Conservation (phyloP, 2,888 invertebrate species). For the Chymomyza fuscimana region DNA sequence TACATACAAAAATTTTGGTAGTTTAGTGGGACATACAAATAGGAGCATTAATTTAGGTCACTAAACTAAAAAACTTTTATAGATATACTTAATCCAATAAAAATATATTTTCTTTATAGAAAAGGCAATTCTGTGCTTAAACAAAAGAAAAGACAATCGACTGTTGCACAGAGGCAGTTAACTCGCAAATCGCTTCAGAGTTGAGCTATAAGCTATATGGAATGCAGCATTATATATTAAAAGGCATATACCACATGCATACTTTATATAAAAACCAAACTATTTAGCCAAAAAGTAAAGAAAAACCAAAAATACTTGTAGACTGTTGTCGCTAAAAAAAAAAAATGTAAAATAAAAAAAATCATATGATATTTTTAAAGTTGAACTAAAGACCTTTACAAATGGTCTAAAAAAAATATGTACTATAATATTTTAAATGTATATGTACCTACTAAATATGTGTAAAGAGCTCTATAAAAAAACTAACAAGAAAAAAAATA, state of each 20-base stretch:
- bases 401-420: conserved; percentile 56
- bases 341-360: conserved; percentile 23
- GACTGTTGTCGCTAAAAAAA: conserved; percentile 9
- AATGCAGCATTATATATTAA: too few species aligned
- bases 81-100: too few species aligned
- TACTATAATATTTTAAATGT: conserved; percentile 23
- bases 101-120: conserved; percentile 9
- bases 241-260: too few species aligned
- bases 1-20: too few species aligned
- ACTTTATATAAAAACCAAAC: background rate
- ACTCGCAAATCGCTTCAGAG: background rate
- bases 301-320: conserved; percentile 27
- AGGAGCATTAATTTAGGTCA: too few species aligned
- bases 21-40: too few species aligned
- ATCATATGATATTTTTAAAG: conserved; percentile 54
- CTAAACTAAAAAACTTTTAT: too few species aligned
- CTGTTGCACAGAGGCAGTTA: background rate
- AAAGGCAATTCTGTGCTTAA: conserved; percentile 33
- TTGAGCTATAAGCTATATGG: background rate
- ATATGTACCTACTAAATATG: conserved; percentile 27
- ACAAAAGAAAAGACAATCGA: background rate
- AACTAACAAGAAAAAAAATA: conserved; percentile 21
- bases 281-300: conserved; percentile 7
- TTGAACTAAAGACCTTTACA: conserved; percentile 51
- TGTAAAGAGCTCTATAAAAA: conserved; percentile 31